A percentile compares a stretch with the other conserved stretches of the same genome.
Evolutionary conservation across 2,113 vertebrate genomes (phyloP).

Genomic region (Holacanthus passer): DNA sequence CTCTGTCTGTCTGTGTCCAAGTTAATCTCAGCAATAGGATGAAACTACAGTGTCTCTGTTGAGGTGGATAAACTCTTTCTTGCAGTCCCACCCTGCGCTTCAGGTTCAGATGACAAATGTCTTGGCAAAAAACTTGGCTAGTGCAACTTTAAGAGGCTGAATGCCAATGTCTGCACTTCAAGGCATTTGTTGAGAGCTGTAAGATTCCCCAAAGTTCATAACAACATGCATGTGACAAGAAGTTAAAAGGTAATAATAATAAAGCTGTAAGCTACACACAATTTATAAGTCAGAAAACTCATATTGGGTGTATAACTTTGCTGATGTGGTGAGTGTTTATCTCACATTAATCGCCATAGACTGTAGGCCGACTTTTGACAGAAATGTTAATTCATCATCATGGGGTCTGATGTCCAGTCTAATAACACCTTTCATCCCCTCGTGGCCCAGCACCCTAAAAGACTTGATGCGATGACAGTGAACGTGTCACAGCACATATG

Average conservation of each 20-base stretch:
- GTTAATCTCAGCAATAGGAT: slow-evolving; percentile 1
- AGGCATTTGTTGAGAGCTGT: not conserved
- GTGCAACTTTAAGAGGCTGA: not conserved
- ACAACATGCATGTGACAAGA: not conserved
- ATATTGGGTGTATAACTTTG: not conserved
- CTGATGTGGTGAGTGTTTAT: not conserved
- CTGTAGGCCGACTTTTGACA: too few species aligned
- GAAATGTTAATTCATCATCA: not conserved
- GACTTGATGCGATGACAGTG: not conserved
- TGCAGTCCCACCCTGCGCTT: not conserved
- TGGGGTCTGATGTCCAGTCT: not conserved
- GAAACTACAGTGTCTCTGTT: not conserved
- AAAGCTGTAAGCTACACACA: not conserved
- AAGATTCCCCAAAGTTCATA: not conserved
- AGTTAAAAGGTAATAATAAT: not conserved
- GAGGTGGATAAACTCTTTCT: not conserved
- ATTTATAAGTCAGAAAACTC: not conserved
- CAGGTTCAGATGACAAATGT: not conserved
- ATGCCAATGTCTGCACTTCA: not conserved
- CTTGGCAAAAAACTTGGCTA: not conserved
- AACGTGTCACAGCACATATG: not conserved
- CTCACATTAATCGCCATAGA: too few species aligned
- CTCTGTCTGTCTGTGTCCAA: not conserved
- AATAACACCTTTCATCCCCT: not conserved
- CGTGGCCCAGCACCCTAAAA: not conserved